These are phyloP conservation scores for Volucella zonaria DNA, from an alignment of 2,888 invertebrate genomes.

Conservation along the genomic window DNA sequence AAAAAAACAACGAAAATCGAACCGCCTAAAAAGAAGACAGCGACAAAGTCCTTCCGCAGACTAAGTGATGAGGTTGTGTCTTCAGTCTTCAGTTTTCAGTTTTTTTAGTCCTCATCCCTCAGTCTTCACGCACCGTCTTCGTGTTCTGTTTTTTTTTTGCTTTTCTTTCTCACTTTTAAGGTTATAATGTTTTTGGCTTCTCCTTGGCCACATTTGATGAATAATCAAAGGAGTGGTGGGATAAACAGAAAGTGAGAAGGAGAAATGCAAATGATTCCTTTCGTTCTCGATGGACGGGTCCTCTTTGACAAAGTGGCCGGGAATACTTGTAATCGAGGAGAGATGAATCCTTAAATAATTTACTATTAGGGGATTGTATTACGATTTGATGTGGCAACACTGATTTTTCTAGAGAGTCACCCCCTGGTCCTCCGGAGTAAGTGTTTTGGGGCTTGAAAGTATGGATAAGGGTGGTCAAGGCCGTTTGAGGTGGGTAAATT, in stretches of 20 bases:
- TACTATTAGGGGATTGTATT: background rate
- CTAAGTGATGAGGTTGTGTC: slow-evolving; percentile 55
- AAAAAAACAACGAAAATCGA: background rate
- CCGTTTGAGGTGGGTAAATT: no score
- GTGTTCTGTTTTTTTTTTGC: background rate
- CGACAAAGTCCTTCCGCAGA: slow-evolving; percentile 12
- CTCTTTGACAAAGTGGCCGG: slow-evolving; percentile 37
- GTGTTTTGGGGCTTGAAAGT: no score
- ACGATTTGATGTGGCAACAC: slow-evolving; percentile 4
- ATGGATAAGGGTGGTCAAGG: no score
- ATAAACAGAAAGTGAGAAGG: background rate
- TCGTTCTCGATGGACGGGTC: background rate
- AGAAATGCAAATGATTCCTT: slow-evolving; percentile 20
- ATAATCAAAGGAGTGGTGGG: slow-evolving; percentile 40
- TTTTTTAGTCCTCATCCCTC: no score
- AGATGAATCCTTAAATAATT: slow-evolving; percentile 20
- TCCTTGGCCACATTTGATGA: slow-evolving; percentile 63
- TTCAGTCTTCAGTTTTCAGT: background rate
- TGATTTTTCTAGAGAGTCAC: no score
- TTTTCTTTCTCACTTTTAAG: slow-evolving; percentile 20
- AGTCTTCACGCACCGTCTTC: no score
- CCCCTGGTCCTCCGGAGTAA: no score
- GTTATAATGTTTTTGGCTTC: slow-evolving; percentile 51
- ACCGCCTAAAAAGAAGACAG: slow-evolving; percentile 16
- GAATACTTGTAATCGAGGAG: slow-evolving; percentile 8